Percentiles rank a stretch among this genome's conserved stretches.
Conservation (phyloP, 2,888 invertebrate genomes). For the Xestia rhomboidea region DNA sequence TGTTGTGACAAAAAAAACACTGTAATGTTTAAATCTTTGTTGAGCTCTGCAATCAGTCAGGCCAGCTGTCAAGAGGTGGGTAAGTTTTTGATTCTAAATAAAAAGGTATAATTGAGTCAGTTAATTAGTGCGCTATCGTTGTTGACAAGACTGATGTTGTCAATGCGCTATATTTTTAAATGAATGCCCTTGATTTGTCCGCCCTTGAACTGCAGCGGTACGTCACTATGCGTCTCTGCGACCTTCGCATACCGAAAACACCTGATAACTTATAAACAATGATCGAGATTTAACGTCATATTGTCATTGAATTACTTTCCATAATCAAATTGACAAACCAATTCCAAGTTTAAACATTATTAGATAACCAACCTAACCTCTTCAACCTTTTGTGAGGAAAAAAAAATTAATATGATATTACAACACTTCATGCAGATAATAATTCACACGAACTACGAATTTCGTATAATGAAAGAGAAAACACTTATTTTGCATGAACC, state of each 20-base stretch:
- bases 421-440: constrained; percentile 25
- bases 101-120: constrained; percentile 48
- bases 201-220: constrained; percentile 83
- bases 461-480: not conserved
- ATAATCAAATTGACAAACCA: constrained; percentile 26
- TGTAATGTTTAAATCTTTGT: constrained; percentile 92
- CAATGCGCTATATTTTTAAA: constrained; percentile 55
- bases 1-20: constrained; percentile 82
- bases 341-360: constrained; percentile 62
- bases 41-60: constrained; percentile 91
- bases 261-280: constrained; percentile 52
- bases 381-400: constrained; percentile 74
- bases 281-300: constrained; percentile 20
- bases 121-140: constrained; percentile 41
- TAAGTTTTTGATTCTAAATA: constrained; percentile 88
- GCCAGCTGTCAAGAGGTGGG: constrained; percentile 95
- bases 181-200: constrained; percentile 83
- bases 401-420: constrained; percentile 41
- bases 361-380: constrained; percentile 86
- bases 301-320: constrained; percentile 13
- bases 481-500: not conserved
- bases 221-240: constrained; percentile 75
- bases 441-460: not conserved
- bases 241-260: constrained; percentile 65
- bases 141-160: constrained; percentile 46